Evolutionary conservation across 1,140 invertebrate genomes (phyloP), one percentile per base, ranked within the genome.

Genomic region (Periplaneta americana): DNA sequence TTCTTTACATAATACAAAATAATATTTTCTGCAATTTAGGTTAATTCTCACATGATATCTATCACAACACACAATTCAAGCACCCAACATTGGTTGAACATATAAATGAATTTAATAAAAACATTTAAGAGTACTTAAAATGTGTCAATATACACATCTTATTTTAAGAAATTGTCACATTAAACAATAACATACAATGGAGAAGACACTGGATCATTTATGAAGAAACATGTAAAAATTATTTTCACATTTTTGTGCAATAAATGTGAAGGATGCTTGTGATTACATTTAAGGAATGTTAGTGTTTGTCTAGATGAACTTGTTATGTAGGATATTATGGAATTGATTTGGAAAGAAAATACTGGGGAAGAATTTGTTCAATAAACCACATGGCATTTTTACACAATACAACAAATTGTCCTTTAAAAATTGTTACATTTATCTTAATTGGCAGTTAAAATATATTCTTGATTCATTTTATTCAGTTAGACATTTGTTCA

Each of bases 1-100:
- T 37, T 78, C 1, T 78, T 78, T 78, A 78, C 76, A 35, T 18
- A 78, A 35, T 78, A 78, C 76, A 78, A 78, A 78, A 37, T 35
- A 78, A 78, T 34, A 78, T n/a, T 78, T 35, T 78, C 17, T 78
- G 34, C 33, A 78, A 36, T 10, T 8, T 48, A 22, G 35, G 33
- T 78, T 78, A 78, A 78, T 78, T 78, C 34, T 35, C 34, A 78
- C 34, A 78, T 35, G 35, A 78, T 35, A 15, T 35, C 39, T 35
- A 35, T 78, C 35, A 78, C 18, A 78, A 37, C n/a, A 78, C 34
- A 78, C 22, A 35, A 34, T 35, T 35, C 76, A 78, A 78, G 76
- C 34, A 78, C 76, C 76, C 76, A 78, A 34, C 76, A 78, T 15
- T 48, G 39, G 39, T 13, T 48, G 39, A 4, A 48, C 39, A 48